Base-by-base conservation (phyloP, 2,113 vertebrate species). In the Cranoglanis bouderius region DNA sequence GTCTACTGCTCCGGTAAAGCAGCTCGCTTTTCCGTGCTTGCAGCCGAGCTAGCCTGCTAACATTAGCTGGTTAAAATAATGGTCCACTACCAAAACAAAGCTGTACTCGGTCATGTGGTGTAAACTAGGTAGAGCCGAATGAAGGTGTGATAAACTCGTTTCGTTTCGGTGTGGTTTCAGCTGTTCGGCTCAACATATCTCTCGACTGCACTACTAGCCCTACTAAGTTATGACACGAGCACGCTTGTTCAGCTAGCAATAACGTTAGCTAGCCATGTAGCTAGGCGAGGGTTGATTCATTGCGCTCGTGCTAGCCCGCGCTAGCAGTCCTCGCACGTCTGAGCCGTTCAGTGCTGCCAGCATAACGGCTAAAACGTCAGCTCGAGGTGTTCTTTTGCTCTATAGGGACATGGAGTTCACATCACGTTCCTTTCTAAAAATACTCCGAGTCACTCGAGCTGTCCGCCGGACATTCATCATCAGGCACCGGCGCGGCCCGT, bases 391-490 rank as follows among this genome's bases (percentile, higher is more conserved):
- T 55, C 18, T 55, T 55, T 16, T 10, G 55, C 88, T 85, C 87
- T 70, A 67, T 32, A 89, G 83, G 82, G 88, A 70, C 88, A 89
- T 55, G 74, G 14, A 53, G 29, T 35, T 70, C 53, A 70, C 14
- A 80, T 38, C 85, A 90, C 77, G 65, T 89, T 84, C 63, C 84
- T 74, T 90, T 86, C 95, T 96, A 96, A 94, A 95, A 96, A 95
- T 96, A 96, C 70, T 67, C 83, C 18, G 81, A 49, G 88, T 81
- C 89, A 82, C 85, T 59, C 46, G 87, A 88, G 90, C 89, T 55
- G 43, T 32, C 75, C 81, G 86, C 86, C 35, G 82, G 87, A 87
- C 75, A 82, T 43, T 32, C 29, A 29, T 51, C 38, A 26, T 9
- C 24, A 67, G 38, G 38, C 90, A 91, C 85, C 89, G 90, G 90